Percentiles rank a stretch among this genome's conserved stretches.
phyloP scores from a whole-genome alignment of 2,797 vertebrate species.

The Pseudopleuronectes americanus region DNA sequence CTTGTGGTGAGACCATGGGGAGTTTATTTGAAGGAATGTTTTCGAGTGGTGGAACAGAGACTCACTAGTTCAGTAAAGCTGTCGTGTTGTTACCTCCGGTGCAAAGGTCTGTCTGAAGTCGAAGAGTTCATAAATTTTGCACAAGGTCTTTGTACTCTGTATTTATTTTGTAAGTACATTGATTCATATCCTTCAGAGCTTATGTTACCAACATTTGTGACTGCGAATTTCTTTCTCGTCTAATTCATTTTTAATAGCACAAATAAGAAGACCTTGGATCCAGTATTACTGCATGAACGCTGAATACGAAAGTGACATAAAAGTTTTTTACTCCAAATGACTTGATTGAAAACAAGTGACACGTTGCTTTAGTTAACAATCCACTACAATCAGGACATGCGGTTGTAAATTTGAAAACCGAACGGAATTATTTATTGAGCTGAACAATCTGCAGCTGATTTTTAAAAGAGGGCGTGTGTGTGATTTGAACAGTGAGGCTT shows the following conservation, averaged over 20 bases:
- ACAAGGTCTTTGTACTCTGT: not conserved
- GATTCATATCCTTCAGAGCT: too few species aligned
- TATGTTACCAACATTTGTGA: too few species aligned
- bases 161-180: too few species aligned
- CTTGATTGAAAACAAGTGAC: slow-evolving; percentile 28
- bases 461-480: slow-evolving; percentile 37
- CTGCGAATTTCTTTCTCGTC: too few species aligned
- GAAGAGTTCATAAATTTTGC: not conserved
- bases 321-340: slow-evolving; percentile 22
- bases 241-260: too few species aligned
- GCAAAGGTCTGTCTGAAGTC: not conserved
- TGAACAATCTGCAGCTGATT: slow-evolving; percentile 57
- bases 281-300: not conserved
- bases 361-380: slow-evolving; percentile 28
- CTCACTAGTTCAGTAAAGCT: slow-evolving; percentile 9
- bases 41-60: not conserved
- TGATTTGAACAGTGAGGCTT: slow-evolving; percentile 44
- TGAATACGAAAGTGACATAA: not conserved
- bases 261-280: not conserved
- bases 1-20: not conserved
- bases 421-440: slow-evolving; percentile 55
- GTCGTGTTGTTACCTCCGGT: not conserved
- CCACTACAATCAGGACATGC: slow-evolving; percentile 4
- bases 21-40: slow-evolving; percentile 1
- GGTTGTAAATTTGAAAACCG: slow-evolving; percentile 48